Evolutionary conservation across 2,888 invertebrate genomes (phyloP).

Genomic region (Monopis laevigella): DNA sequence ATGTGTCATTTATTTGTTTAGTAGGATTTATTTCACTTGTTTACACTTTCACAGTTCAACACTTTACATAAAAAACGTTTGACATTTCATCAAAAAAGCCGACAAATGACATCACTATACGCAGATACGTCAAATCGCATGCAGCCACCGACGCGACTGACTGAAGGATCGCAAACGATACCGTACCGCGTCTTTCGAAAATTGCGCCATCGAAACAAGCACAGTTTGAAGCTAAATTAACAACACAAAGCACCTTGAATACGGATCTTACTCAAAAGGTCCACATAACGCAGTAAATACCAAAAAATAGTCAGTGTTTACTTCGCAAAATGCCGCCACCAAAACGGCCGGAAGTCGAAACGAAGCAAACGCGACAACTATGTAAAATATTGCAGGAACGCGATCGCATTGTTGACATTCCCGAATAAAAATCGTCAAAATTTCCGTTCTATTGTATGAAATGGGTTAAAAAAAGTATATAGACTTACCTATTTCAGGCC

Average conservation of each 20-base stretch:
- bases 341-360: conserved; percentile 66
- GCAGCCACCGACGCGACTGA: conserved; percentile 69
- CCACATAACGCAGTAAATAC: conserved; percentile 38
- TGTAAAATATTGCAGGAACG: conserved; percentile 82
- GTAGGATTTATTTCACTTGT: too few species aligned
- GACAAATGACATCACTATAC: conserved; percentile 64
- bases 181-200: conserved; percentile 68
- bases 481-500: conserved; percentile 79
- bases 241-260: conserved; percentile 65
- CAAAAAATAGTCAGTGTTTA: conserved; percentile 65
- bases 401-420: conserved; percentile 79
- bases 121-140: conserved; percentile 68
- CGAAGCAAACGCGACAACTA: conserved; percentile 79
- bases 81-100: conserved; percentile 64
- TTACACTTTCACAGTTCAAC: conserved; percentile 39
- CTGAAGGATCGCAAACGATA: conserved; percentile 67
- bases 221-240: conserved; percentile 64
- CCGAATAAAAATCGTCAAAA: conserved; percentile 71
- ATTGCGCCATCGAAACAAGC: conserved; percentile 68
- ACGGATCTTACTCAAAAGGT: conserved; percentile 60
- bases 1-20: too few species aligned
- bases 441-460: conserved; percentile 71
- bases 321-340: conserved; percentile 66
- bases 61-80: conserved; percentile 54
- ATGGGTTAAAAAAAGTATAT: conserved; percentile 61